Evolutionary conservation across 2,797 vertebrate genomes (phyloP), one percentile per base, ranked within the genome.

Genomic region (Phalanger gymnotis): DNA sequence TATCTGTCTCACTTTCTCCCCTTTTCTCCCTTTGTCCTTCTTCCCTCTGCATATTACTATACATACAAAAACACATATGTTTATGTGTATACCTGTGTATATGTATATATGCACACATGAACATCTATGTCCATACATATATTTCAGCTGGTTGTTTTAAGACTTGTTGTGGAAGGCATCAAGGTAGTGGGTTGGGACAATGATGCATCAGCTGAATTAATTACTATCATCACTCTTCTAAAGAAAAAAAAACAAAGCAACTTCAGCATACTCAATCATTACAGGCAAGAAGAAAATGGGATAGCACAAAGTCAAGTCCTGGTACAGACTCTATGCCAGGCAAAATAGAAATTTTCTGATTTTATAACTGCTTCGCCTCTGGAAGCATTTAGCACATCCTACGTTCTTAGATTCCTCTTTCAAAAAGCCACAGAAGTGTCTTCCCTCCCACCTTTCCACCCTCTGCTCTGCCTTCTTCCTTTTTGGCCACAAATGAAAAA

Each of bases 161-260:
- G 96, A 95, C 95, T 96, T 95, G 97, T 96, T 94, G 90, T 97
- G 92, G 93, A 95, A 97, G 96, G 95, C 94, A 93, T 93, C 93
- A 95, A 96, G 96, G 95, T 96, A 92, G 91, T 95, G 10, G 96
- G 95, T 95, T 0, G 47, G 95, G 94, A 98, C 96, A 97, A 97
- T 97, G 96, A 97, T 97, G 93, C 95, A 96, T 97, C 97, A 95
- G 93, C 97, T 94, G 95, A 97, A 97, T 97, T 97, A 97, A 98
- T 98, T 97, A 97, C 93, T 92, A 95, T 97, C 97, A 97, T 97
- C 96, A 97, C 81, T 97, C 97, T 98, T 96, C 94, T 96, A 97
- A 96, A 97, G 96, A 61, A 96, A 97, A 97, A 96, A 97, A 97
- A 96, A 96, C 97, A 97, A 96, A 97, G 97, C 97, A 97, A 94